Conservation (phyloP, 2,797 vertebrate species). For the Allochrocebus solatus region DNA sequence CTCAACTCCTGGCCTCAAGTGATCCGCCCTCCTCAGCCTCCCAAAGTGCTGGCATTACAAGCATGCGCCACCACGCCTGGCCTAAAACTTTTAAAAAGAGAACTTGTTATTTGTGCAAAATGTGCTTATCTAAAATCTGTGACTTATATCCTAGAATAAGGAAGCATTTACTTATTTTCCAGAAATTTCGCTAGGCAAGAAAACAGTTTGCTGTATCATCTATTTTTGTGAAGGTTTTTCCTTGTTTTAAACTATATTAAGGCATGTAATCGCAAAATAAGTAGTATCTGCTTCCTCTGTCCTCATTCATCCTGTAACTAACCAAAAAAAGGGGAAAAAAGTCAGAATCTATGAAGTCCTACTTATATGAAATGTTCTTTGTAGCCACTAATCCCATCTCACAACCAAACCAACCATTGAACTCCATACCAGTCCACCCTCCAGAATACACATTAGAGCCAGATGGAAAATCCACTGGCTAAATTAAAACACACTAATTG, state of each 20-base stretch:
- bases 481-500: slow-evolving; percentile 67
- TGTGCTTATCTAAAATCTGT: not conserved
- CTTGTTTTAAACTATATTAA: not conserved
- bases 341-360: not conserved
- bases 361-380: not conserved
- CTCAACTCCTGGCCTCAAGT: not conserved
- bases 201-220: not conserved
- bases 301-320: not conserved
- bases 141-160: not conserved
- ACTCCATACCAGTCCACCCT: not conserved
- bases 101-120: not conserved
- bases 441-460: not conserved
- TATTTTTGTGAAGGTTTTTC: not conserved
- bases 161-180: not conserved
- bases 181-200: not conserved
- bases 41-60: not conserved
- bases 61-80: too few species aligned
- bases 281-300: not conserved
- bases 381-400: not conserved
- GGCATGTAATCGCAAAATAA: not conserved
- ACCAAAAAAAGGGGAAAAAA: not conserved
- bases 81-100: not conserved
- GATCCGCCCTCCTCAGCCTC: not conserved
- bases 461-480: slow-evolving; percentile 73
- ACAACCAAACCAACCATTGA: not conserved